These are phyloP conservation scores for Mythimna ferrago DNA, from an alignment of 2,888 invertebrate genomes.

Conservation along the genomic window DNA sequence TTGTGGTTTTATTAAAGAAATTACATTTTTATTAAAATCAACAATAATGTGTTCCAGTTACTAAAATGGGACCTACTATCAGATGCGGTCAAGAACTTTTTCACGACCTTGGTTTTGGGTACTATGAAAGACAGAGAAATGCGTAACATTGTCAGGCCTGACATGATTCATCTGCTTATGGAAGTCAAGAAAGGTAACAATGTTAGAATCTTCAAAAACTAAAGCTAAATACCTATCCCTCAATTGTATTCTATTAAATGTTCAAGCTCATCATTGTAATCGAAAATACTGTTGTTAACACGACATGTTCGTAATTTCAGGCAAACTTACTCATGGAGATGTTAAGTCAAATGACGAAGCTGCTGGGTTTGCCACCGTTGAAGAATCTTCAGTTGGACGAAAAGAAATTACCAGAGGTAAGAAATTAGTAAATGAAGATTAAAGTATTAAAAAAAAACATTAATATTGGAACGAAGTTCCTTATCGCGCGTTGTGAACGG, in stretches of 20 bases:
- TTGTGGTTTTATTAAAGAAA: neutral
- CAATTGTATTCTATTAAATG: too few relatives aligned
- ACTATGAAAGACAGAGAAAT: conserved; percentile 81
- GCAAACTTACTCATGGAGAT: conserved; percentile 70
- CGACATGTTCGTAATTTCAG: conserved; percentile 19
- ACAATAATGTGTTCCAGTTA: conserved; percentile 50
- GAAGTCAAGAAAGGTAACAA: conserved; percentile 86
- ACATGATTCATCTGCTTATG: conserved; percentile 91
- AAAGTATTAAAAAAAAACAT: too few relatives aligned
- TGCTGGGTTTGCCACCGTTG: conserved; percentile 82
- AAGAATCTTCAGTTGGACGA: conserved; percentile 80
- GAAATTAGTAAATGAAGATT: neutral
- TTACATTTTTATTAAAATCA: neutral
- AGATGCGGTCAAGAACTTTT: conserved; percentile 69
- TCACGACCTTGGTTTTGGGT: conserved; percentile 76
- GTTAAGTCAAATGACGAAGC: conserved; percentile 66
- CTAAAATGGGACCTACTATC: conserved; percentile 67
- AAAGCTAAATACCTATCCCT: too few relatives aligned
- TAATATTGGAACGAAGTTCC: too few relatives aligned
- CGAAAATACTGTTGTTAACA: too few relatives aligned
- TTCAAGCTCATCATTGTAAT: too few relatives aligned
- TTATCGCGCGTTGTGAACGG: too few relatives aligned
- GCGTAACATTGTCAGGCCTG: conserved; percentile 81
- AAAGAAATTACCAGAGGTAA: conserved; percentile 70
- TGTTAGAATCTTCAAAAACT: neutral